Conservation (phyloP, 2,888 invertebrate species). For the Poecilobothrus nobilitatus region DNA sequence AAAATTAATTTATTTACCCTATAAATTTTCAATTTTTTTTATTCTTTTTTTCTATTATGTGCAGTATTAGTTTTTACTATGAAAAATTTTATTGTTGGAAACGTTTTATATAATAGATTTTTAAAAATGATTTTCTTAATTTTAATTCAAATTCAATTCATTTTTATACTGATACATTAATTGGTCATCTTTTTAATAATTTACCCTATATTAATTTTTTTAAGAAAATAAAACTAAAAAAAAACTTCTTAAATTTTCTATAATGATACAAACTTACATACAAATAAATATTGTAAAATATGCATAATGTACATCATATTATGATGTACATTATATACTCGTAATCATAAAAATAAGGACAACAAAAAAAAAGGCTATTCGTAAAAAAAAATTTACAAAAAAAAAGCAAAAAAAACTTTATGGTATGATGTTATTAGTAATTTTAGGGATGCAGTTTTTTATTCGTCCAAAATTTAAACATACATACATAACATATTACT, state of each 20-base stretch:
- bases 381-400: background rate
- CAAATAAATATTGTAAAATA: background rate
- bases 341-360: no score
- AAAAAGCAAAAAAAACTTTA: background rate
- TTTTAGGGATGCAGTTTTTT: background rate
- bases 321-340: no score
- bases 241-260: background rate
- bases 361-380: background rate
- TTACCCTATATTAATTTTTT: background rate
- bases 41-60: no score
- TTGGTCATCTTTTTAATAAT: no score
- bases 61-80: no score
- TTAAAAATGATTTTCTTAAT: no score
- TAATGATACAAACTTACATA: background rate
- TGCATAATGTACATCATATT: background rate
- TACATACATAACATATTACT: background rate
- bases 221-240: constrained; percentile 4
- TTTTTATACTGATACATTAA: no score
- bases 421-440: constrained; percentile 6
- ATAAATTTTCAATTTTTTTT: no score
- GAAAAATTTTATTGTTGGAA: no score
- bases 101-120: no score
- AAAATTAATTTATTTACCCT: no score
- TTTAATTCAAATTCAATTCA: no score
- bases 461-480: background rate